phyloP scores from a whole-genome alignment of 1,140 invertebrate genomes.

The Nomia melanderi region DNA sequence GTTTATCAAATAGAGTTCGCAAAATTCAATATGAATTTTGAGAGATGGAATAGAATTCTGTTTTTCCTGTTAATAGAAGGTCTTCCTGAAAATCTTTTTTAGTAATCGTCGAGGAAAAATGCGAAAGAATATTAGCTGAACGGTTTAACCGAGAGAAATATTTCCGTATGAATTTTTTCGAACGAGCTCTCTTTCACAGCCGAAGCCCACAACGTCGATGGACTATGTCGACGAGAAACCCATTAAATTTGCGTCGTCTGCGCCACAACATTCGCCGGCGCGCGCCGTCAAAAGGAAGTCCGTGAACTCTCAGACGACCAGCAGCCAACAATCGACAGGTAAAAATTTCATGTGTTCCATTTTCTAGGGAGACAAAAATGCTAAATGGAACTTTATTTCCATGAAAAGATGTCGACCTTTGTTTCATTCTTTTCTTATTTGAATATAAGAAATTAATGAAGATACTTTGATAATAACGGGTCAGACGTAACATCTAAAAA shows the following conservation, averaged over 20 bases:
- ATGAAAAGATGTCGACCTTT: neutral
- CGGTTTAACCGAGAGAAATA: no score
- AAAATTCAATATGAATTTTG: no score
- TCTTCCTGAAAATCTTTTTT: no score
- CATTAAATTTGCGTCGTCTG: slow-evolving; percentile 32
- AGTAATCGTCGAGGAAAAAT: no score
- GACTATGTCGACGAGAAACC: slow-evolving; percentile 60
- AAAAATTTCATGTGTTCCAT: neutral
- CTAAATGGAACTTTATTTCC: neutral
- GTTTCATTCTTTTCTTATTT: neutral
- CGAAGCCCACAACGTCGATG: slow-evolving; percentile 38
- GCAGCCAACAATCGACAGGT: slow-evolving; percentile 10
- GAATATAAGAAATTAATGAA: no score
- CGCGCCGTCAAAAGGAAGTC: slow-evolving; percentile 57
- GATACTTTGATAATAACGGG: no score
- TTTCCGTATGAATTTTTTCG: no score
- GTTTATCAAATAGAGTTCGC: no score
- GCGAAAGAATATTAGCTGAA: no score
- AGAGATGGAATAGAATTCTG: no score
- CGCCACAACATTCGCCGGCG: slow-evolving; percentile 38
- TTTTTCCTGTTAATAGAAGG: no score
- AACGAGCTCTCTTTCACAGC: slow-evolving; percentile 27
- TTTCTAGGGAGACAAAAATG: neutral
- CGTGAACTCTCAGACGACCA: neutral
- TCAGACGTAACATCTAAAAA: no score